Percentiles rank a stretch among this genome's conserved stretches.
These are phyloP conservation scores for Tinamus guttatus DNA, from an alignment of 2,113 vertebrate species.

Conservation along the genomic window DNA sequence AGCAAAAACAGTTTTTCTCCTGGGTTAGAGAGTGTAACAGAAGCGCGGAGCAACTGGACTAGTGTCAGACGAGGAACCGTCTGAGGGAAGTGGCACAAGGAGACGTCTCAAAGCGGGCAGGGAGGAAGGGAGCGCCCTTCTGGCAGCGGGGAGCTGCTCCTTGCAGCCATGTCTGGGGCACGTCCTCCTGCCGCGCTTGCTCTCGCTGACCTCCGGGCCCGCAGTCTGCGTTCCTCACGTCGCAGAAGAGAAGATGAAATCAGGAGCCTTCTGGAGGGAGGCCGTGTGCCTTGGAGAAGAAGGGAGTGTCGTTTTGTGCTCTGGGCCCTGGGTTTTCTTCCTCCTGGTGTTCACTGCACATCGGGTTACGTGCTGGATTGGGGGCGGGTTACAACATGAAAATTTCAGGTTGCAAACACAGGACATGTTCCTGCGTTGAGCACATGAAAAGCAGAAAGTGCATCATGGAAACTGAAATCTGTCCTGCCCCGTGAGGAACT, in stretches of 20 bases:
- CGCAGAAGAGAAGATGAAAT: not conserved
- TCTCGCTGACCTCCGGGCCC: not conserved
- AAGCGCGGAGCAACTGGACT: not conserved
- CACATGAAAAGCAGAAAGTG: not conserved
- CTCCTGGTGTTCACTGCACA: not conserved
- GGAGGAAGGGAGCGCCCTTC: not conserved
- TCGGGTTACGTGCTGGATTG: not conserved
- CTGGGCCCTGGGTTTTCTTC: not conserved
- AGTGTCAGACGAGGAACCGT: not conserved
- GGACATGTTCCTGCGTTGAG: not conserved
- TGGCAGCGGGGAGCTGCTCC: not conserved
- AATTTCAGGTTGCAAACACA: not conserved
- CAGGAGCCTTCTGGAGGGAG: not conserved
- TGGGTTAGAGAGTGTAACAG: not conserved
- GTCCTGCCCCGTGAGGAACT: conserved; percentile 29
- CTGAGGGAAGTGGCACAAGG: not conserved
- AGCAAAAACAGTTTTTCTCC: not conserved
- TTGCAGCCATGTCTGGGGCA: fast-evolving
- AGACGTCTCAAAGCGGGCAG: not conserved
- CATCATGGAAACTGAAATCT: conserved; percentile 47
- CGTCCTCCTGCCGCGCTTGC: not conserved
- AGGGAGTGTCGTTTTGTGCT: not conserved
- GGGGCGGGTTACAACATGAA: not conserved
- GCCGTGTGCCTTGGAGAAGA: not conserved
- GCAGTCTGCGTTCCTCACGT: not conserved